Evolutionary conservation across 2,888 invertebrate genomes (phyloP).

Genomic region (Phaedon cochleariae): DNA sequence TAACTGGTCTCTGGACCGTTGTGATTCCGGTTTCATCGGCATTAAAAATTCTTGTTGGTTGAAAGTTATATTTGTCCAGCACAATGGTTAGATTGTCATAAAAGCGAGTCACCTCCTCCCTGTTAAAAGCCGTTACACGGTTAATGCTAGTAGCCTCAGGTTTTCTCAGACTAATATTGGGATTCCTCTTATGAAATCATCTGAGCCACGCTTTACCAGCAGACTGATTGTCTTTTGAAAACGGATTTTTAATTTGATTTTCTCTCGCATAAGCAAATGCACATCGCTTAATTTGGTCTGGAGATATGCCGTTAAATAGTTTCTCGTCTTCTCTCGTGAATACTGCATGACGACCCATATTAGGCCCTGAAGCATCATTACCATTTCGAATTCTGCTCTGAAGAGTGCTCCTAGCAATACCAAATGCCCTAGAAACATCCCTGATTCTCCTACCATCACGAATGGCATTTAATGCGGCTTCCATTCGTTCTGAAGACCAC

Average conservation of each 20-base stretch:
- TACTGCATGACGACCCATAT: neutral
- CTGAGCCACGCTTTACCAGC: conserved; percentile 1
- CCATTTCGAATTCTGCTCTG: too few relatives aligned
- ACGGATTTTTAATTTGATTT: conserved; percentile 5
- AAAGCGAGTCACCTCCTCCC: too few relatives aligned
- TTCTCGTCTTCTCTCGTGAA: neutral
- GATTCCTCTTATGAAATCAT: conserved; percentile 5
- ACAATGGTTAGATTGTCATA: conserved; percentile 7
- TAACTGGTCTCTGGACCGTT: conserved; percentile 18
- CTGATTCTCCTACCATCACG: too few relatives aligned
- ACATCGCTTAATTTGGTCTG: neutral
- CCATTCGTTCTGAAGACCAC: too few relatives aligned
- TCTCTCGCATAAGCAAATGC: neutral
- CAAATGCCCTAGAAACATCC: too few relatives aligned
- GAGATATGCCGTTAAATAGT: neutral
- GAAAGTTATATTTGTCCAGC: conserved; percentile 12
- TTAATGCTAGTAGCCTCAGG: conserved; percentile 28
- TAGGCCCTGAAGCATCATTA: too few relatives aligned
- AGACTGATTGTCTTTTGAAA: neutral
- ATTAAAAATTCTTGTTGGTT: conserved; percentile 15
- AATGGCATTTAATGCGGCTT: too few relatives aligned
- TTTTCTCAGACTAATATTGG: conserved; percentile 14
- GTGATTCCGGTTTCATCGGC: neutral
- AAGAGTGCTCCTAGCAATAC: too few relatives aligned
- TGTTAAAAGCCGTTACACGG: conserved; percentile 25